Conservation (phyloP, 2,888 invertebrate species). For the Hydriomena furcata region DNA sequence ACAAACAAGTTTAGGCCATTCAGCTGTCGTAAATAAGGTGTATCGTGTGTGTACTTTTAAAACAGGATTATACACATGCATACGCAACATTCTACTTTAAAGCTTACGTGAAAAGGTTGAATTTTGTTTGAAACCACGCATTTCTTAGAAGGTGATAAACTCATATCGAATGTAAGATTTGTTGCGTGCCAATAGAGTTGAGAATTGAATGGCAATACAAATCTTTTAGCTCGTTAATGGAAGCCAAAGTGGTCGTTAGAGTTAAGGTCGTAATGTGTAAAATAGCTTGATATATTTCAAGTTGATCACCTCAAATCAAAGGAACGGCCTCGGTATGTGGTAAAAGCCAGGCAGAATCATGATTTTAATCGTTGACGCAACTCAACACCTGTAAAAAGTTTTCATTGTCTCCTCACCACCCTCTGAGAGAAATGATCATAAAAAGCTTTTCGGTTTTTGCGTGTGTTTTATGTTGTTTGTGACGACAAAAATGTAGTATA, state of each 20-base stretch:
- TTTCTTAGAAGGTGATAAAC: slow-evolving; percentile 12
- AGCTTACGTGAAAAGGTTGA: neutral
- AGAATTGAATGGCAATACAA: slow-evolving; percentile 7
- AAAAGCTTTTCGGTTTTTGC: too few species aligned
- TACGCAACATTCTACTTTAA: slow-evolving; percentile 17
- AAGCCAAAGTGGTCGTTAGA: slow-evolving; percentile 34
- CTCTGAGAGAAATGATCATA: slow-evolving; percentile 2
- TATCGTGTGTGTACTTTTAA: slow-evolving; percentile 46
- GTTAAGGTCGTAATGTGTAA: slow-evolving; percentile 31
- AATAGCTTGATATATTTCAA: slow-evolving; percentile 37
- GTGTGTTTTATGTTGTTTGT: slow-evolving; percentile 2
- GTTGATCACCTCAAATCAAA: slow-evolving; percentile 73
- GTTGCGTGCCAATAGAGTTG: slow-evolving; percentile 1
- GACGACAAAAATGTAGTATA: too few species aligned
- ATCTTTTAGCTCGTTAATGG: slow-evolving; percentile 12
- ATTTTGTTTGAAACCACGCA: neutral
- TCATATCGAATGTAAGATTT: slow-evolving; percentile 37
- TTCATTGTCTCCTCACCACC: neutral
- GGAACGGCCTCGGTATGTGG: slow-evolving; percentile 76
- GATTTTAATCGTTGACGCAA: slow-evolving; percentile 41
- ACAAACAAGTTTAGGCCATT: slow-evolving; percentile 57
- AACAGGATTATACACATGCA: slow-evolving; percentile 47
- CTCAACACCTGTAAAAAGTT: slow-evolving; percentile 18
- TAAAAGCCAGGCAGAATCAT: slow-evolving; percentile 54
- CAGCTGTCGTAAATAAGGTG: slow-evolving; percentile 49